Percentiles rank a stretch among this genome's conserved stretches.
Conservation (phyloP, 2,888 invertebrate species). For the Cotesia congregata region DNA sequence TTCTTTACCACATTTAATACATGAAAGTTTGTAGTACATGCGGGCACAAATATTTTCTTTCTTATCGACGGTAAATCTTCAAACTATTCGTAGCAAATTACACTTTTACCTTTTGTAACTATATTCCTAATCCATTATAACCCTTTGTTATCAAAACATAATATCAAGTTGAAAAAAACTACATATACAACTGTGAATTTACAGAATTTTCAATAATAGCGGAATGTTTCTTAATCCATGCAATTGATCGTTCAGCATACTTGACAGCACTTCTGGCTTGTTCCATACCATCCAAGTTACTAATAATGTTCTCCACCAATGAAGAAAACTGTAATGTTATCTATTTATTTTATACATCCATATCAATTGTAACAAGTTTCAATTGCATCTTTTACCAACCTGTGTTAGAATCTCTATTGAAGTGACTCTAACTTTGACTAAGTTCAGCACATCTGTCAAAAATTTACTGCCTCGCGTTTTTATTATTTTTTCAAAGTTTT, state of each 20-base stretch:
- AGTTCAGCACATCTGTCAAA: constrained; percentile 51
- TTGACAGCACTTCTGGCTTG: constrained; percentile 47
- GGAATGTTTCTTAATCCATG: constrained; percentile 52
- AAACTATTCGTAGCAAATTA: no score
- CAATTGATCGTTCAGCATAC: constrained; percentile 46
- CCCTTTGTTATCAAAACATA: no score
- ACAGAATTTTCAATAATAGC: constrained; percentile 43
- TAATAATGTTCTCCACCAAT: constrained; percentile 47
- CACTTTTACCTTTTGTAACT: no score
- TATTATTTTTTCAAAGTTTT: constrained; percentile 53
- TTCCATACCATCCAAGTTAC: constrained; percentile 44
- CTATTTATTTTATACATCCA: not conserved
- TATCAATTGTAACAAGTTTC: not conserved
- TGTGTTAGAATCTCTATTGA: constrained; percentile 49
- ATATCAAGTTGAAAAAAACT: not conserved
- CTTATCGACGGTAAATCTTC: no score
- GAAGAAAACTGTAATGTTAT: constrained; percentile 50
- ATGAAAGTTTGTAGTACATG: no score
- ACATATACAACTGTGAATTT: not conserved
- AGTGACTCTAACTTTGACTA: constrained; percentile 53
- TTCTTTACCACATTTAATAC: no score
- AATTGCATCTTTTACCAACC: constrained; percentile 49
- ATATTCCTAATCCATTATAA: no score
- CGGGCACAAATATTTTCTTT: no score
- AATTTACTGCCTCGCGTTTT: constrained; percentile 39